Base-by-base conservation (phyloP, 2,113 vertebrate species). In the Anhinga anhinga region DNA sequence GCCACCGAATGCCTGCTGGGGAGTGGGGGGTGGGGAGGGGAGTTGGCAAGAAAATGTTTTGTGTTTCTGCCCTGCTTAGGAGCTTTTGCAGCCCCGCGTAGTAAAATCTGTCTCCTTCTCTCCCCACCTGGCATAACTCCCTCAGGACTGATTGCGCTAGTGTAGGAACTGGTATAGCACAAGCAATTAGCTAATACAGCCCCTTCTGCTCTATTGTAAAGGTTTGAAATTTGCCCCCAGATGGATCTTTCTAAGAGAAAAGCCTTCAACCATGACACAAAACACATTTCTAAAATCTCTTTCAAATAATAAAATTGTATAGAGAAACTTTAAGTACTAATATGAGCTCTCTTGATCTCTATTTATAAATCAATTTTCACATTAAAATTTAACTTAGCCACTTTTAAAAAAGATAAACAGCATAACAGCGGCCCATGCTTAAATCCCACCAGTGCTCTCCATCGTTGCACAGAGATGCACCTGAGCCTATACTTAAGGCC, bases 101-200 rank as follows among this genome's bases (percentile, higher is more conserved):
- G 62, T n/a, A 82, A 96, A 95, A 96, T 87, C 95, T 96, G 94
- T 95, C 91, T 95, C 61, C 66, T 71, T 81, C 44, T 93, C 78
- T 94, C 42, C 73, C 83, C 91, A 96, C 94, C 94, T 97, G 97
- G 95, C 95, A 86, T 72, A 95, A 94, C 89, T 96, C 94, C 94
- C 94, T 95, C 93, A 95, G 93, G 95, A 96, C 84, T 91, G 86
- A 87, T 91, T 56, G 74, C 22, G 13, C 58, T 71, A 50, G 70
- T 4, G 6, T 83, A 70, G 67, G 63, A 94, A 85, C 50, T 47
- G 42, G 74, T 70, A 88, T 8, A 87, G 62, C 74, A 70, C 84
- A 87, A 81, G 89, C 84, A 95, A 94, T 96, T 91, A 96, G 78
- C 42, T 93, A 86, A 93, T 80, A 65, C 12, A 66, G 67, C 38